Percentiles rank a stretch among this genome's conserved stretches.
Evolutionary conservation across 2,797 vertebrate species (phyloP).

Genomic region (Hypotaenidia philippensis): DNA sequence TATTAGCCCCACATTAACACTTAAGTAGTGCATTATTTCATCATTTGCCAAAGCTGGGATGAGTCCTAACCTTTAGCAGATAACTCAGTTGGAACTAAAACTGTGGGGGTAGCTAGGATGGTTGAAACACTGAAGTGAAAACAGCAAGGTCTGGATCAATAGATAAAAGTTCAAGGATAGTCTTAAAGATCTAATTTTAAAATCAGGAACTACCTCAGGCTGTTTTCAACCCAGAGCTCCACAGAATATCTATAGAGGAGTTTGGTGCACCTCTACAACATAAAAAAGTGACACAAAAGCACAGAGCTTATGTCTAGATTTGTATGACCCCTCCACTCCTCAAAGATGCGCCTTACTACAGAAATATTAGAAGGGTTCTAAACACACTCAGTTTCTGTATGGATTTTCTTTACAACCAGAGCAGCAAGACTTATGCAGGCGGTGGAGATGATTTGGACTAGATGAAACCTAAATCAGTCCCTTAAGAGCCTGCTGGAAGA

Average conservation of each 20-base stretch:
- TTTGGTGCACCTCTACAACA: background rate
- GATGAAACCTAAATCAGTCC: background rate
- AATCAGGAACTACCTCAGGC: background rate
- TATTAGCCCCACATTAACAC: constrained; percentile 54
- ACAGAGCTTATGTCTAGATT: background rate
- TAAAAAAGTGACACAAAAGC: background rate
- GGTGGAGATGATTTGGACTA: background rate
- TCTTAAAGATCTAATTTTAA: background rate
- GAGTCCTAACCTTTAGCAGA: constrained; percentile 17
- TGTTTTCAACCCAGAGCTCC: background rate
- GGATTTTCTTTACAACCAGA: background rate
- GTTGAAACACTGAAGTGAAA: background rate
- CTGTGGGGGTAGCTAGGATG: background rate
- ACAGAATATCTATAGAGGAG: background rate
- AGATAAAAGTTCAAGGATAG: background rate
- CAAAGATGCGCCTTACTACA: background rate
- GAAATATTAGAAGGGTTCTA: background rate
- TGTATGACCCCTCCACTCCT: background rate
- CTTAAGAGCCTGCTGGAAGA: background rate
- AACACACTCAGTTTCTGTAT: background rate
- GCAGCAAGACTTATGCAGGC: background rate
- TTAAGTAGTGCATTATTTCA: constrained; percentile 46
- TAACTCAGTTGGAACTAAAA: constrained; percentile 18
- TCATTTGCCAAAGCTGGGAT: constrained; percentile 36
- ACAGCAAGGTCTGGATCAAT: background rate